These are phyloP conservation scores for Crenichthys baileyi DNA, from an alignment of 2,797 vertebrate genomes.

Conservation along the genomic window DNA sequence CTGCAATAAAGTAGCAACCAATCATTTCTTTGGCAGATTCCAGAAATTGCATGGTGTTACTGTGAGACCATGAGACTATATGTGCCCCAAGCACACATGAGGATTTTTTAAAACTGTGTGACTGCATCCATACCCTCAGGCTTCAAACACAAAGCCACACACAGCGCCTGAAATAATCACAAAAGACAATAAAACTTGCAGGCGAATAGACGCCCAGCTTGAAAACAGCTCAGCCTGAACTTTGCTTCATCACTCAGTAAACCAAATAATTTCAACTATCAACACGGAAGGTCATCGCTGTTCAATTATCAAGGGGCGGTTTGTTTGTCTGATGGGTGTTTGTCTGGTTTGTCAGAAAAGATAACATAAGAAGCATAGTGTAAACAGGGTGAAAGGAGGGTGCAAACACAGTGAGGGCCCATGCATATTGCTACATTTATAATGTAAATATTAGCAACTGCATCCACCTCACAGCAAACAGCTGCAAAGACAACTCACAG, in stretches of 20 bases:
- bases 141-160: slow-evolving; percentile 40
- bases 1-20: not conserved
- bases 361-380: slow-evolving; percentile 52
- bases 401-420: slow-evolving; percentile 62
- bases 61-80: not conserved
- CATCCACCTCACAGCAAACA: slow-evolving; percentile 48
- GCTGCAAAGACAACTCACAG: slow-evolving; percentile 29
- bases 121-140: slow-evolving; percentile 20
- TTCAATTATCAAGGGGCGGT: slow-evolving; percentile 39
- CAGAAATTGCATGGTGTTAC: not conserved
- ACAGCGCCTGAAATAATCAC: slow-evolving; percentile 34
- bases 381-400: slow-evolving; percentile 42
- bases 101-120: slow-evolving; percentile 9
- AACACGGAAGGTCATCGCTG: slow-evolving; percentile 42
- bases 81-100: slow-evolving; percentile 4
- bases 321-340: slow-evolving; percentile 59
- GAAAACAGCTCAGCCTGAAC: slow-evolving; percentile 23
- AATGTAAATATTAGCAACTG: slow-evolving; percentile 51
- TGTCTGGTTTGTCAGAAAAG: slow-evolving; percentile 58
- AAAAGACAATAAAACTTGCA: slow-evolving; percentile 51
- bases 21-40: not conserved
- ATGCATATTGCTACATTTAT: slow-evolving; percentile 41
- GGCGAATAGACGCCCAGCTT: slow-evolving; percentile 24
- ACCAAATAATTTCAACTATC: slow-evolving; percentile 53
- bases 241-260: slow-evolving; percentile 44